phyloP scores from a whole-genome alignment of 2,797 vertebrate genomes.

The Pelodytes ibericus region DNA sequence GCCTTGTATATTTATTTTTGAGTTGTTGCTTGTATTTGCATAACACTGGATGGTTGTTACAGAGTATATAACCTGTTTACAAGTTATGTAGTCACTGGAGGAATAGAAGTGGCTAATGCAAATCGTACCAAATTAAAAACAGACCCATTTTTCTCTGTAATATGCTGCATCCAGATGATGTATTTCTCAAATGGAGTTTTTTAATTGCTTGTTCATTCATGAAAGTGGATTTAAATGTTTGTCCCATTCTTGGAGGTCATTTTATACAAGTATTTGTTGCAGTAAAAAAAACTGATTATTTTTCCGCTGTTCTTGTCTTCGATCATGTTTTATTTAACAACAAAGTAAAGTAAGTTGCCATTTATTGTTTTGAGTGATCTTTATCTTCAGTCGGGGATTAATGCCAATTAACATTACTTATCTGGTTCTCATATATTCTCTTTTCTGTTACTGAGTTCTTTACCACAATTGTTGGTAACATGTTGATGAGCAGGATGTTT shows the following conservation, averaged over 20 bases:
- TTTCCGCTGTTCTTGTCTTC: neutral
- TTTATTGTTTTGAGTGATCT: no score
- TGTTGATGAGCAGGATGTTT: no score
- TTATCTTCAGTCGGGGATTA: no score
- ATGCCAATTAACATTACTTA: no score
- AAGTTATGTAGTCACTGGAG: neutral
- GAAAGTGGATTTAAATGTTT: neutral
- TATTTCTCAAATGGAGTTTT: constrained; percentile 22
- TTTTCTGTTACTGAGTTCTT: no score
- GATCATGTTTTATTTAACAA: neutral
- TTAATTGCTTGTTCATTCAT: constrained; percentile 23
- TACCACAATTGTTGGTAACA: no score
- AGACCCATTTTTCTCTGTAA: constrained; percentile 20
- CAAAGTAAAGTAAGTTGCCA: no score
- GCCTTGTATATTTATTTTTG: neutral
- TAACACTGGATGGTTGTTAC: constrained; percentile 10
- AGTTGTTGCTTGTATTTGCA: neutral
- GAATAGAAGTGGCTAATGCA: constrained; percentile 1
- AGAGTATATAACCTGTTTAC: constrained; percentile 3
- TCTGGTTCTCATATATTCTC: no score
- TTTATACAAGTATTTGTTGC: constrained; percentile 39
- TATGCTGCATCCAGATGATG: constrained; percentile 32
- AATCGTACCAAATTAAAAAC: constrained; percentile 9
- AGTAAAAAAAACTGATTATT: constrained; percentile 36
- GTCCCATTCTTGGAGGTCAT: constrained; percentile 18